Evolutionary conservation across 1,140 invertebrate species (phyloP), one percentile per base, ranked within the genome.

Genomic region (Samia ricini): DNA sequence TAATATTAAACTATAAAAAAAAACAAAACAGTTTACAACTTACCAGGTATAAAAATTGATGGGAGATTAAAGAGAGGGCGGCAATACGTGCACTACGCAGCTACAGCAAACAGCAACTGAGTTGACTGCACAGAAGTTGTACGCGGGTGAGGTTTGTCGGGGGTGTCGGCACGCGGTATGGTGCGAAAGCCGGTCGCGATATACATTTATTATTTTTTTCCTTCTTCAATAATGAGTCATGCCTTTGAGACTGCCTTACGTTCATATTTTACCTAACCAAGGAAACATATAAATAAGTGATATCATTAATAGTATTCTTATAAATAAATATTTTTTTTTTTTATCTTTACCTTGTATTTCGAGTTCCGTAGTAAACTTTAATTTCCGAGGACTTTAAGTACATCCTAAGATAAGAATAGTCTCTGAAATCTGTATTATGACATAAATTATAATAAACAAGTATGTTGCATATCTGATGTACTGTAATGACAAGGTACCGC

Each of bases 71-170:
- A 61, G 15, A 57, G 56, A 51, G 63, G 54, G 52, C 6, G 19
- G 21, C 56, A 7, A 20, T 33, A 67, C 83, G 83, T 83, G 66
- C 76, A 84, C 81, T 66, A 55, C 61, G 64, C 61, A 72, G 70
- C 66, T 72, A 69, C 71, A 75, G 73, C 76, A 68, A 73, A 79
- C 73, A 71, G 74, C 81, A 72, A 84, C 83, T 85, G 79, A 69
- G 59, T 63, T 61, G 64, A 68, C 60, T 55, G 57, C 36, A 65
- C 54, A 48, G 33, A 71, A 69, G 71, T 77, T 70, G 69, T 63
- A 63, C 70, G 67, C 72, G 72, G 66, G 72, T 69, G 57, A 29
- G 49, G 73, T 59, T 29, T 60, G 65, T 66, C 69, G 73, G 76
- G 76, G 76, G 76, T 71, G 72, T 71, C 64, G 61, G 23, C 51